phyloP scores from a whole-genome alignment of 2,113 vertebrate genomes.

The Erythrocebus patas region DNA sequence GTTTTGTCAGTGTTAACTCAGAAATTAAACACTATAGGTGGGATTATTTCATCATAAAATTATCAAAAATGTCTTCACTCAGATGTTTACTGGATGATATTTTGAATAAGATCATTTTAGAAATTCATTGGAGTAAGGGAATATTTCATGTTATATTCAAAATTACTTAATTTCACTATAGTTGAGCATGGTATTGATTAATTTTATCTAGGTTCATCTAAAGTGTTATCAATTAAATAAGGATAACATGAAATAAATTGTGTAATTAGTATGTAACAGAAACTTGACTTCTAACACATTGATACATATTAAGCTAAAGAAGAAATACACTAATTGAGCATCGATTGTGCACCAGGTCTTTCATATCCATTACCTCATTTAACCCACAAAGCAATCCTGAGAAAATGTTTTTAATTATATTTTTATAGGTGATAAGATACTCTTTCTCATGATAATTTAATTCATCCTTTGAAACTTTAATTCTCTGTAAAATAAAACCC shows the following conservation, averaged over 20 bases:
- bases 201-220: constrained; percentile 14
- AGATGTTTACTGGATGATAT: not conserved
- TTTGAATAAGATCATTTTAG: constrained; percentile 28
- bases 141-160: constrained; percentile 46
- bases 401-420: constrained; percentile 1
- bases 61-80: constrained; percentile 1
- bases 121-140: constrained; percentile 41
- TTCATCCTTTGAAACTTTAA: not conserved
- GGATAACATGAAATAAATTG: not conserved
- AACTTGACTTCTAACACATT: not conserved
- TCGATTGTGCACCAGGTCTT: not conserved
- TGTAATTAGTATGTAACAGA: not conserved
- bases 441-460: not conserved
- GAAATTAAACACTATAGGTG: constrained; percentile 53
- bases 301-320: not conserved
- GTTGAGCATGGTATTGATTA: constrained; percentile 58
- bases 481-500: constrained; percentile 4
- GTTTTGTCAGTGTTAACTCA: constrained; percentile 50
- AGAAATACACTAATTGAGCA: not conserved
- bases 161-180: constrained; percentile 55
- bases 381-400: not conserved
- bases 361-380: not conserved
- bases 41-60: constrained; percentile 42
- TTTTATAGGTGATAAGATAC: not conserved
- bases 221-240: not conserved